phyloP scores from a whole-genome alignment of 2,113 vertebrate genomes.

The Zosterops lateralis region DNA sequence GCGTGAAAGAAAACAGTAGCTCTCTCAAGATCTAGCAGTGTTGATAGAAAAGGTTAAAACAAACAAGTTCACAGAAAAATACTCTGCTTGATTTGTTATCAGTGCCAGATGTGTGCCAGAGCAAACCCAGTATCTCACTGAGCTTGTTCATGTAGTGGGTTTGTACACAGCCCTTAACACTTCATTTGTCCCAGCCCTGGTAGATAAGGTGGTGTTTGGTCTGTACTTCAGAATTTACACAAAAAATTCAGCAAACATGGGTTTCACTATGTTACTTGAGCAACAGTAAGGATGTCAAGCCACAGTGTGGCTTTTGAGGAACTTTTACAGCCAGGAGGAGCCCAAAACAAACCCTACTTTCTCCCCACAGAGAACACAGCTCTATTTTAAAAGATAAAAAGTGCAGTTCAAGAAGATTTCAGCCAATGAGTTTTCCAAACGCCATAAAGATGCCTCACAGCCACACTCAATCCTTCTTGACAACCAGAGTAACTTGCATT shows the following conservation, averaged over 20 bases:
- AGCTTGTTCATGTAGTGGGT: not conserved
- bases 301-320: not conserved
- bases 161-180: not conserved
- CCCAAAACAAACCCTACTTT: not conserved
- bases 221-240: not conserved
- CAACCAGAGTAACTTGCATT: not conserved
- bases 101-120: not conserved
- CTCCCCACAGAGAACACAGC: not conserved
- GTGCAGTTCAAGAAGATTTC: not conserved
- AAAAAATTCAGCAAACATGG: not conserved
- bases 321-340: not conserved
- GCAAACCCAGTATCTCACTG: rapidly evolving
- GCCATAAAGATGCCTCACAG: not conserved
- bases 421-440: not conserved
- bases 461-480: not conserved
- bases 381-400: not conserved
- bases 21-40: not conserved
- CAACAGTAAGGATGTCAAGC: not conserved
- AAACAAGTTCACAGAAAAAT: conserved; percentile 2
- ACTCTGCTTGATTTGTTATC: not conserved
- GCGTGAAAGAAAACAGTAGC: conserved; percentile 14
- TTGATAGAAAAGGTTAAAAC: not conserved
- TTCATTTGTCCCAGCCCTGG: not conserved
- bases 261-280: not conserved
- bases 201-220: not conserved